phyloP scores from a whole-genome alignment of 2,797 vertebrate genomes.

The Podarcis siculus region DNA sequence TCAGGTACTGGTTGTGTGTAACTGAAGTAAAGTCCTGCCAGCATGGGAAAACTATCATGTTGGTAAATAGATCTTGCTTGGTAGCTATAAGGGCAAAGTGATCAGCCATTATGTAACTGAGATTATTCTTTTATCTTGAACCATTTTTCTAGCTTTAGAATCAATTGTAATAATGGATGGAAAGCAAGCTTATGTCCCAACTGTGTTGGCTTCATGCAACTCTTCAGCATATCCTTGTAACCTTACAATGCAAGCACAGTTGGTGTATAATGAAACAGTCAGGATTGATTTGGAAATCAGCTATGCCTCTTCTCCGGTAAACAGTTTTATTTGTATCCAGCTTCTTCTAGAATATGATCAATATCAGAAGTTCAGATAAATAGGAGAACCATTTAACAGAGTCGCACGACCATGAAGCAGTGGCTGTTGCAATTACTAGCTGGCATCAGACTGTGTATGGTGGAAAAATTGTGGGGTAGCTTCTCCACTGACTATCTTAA shows the following conservation, averaged over 20 bases:
- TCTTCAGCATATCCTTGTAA: not conserved
- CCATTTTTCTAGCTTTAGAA: not conserved
- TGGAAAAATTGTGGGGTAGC: not conserved
- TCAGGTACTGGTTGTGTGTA: not conserved
- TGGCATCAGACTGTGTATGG: not conserved
- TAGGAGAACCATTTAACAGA: not conserved
- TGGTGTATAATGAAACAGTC: not conserved
- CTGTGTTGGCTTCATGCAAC: not conserved
- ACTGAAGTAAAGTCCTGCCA: not conserved
- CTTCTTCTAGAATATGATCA: not conserved
- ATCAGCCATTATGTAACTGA: not conserved
- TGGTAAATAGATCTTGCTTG: not conserved
- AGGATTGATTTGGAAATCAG: constrained; percentile 8
- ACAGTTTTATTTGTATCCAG: not conserved
- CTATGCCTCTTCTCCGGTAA: not conserved
- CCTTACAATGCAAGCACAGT: not conserved
- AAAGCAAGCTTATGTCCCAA: not conserved
- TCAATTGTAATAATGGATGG: not conserved
- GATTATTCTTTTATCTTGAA: not conserved
- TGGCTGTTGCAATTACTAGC: not conserved
- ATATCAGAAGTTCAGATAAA: not conserved
- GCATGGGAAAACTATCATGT: not conserved
- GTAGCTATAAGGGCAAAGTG: not conserved
- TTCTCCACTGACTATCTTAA: not conserved
- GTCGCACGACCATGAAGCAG: not conserved